Base-by-base conservation (phyloP, 2,888 invertebrate genomes). In the Torymus tubicola region DNA sequence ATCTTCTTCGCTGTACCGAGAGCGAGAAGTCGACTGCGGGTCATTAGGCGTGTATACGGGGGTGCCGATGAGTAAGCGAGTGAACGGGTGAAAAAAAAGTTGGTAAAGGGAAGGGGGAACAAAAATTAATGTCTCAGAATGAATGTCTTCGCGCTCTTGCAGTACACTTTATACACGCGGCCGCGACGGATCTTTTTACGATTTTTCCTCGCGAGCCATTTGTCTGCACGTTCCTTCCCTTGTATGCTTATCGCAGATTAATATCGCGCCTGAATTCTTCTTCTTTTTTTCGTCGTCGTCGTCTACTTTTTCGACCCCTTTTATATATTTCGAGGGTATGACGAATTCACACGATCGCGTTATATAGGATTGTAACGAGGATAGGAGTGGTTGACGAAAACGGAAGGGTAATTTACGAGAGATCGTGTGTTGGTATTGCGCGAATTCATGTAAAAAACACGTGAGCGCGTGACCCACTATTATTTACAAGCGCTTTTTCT, bases 121-220 rank as follows among this genome's bases (percentile, higher is more conserved):
- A 90, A 90, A 90, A 90, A 90, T 90, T 90, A 90, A 90, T 90
- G 90, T 90, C 89, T 90, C 88, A 90, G 90, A 90, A 90, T 88
- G 90, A 90, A 90, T 88, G 88, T 87, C 87, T 85, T 84, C 85
- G 85, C 83, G 84, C 85, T 83, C 84, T 83, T 80, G 81, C 53
- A 61, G 68, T 64, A 72, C 52, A 64, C 58, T 61, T 60, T 70
- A 73, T 16, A 65, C 57, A 42, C 14, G 14, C 21, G 10, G 18
- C 5, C 14, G 13, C 50, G 16, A 8, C 55, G 72, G 42, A 78
- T 85, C 83, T 85, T 86, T 89, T 89, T 89, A 88, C 86, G 88
- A 89, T 89, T 89, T 88, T 88, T 87, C 88, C 86, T 87, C 85
- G 86, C 86, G 87, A 88, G 84, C 85, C 88, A 88, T 89, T 89